These are phyloP conservation scores for Molorchus minor DNA, from an alignment of 2,888 invertebrate genomes.

Conservation along the genomic window DNA sequence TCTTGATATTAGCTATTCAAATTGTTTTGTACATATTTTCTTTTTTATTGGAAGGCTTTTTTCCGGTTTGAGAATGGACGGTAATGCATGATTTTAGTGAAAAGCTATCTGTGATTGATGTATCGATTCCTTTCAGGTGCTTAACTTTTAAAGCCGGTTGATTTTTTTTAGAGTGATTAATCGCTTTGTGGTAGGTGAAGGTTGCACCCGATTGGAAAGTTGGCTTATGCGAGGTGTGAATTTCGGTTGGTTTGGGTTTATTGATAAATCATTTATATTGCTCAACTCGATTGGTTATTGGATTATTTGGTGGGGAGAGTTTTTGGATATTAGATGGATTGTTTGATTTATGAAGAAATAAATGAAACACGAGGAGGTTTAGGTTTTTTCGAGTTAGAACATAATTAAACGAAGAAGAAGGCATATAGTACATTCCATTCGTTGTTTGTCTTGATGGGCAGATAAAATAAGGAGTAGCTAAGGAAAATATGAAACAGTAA, in stretches of 20 bases:
- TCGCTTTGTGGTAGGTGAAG: slow-evolving; percentile 15
- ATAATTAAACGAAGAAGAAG: too few species aligned
- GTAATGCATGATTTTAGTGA: neutral
- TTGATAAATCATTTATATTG: slow-evolving; percentile 19
- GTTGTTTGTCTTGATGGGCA: too few species aligned
- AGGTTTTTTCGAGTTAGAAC: too few species aligned
- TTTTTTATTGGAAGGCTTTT: too few species aligned
- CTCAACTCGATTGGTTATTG: neutral
- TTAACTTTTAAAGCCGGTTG: slow-evolving; percentile 1
- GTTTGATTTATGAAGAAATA: too few species aligned
- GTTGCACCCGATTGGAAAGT: neutral
- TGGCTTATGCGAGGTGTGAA: slow-evolving; percentile 1
- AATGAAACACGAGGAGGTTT: too few species aligned
- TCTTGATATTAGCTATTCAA: neutral
- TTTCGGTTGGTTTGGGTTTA: neutral
- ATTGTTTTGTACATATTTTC: too few species aligned
- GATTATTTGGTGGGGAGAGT: too few species aligned
- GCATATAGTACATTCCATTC: too few species aligned
- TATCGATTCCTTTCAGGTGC: slow-evolving; percentile 8
- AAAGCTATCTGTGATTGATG: slow-evolving; percentile 2
- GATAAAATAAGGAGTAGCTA: too few species aligned
- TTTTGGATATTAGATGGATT: too few species aligned
- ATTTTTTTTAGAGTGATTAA: slow-evolving; percentile 7
- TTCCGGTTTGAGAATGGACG: neutral
- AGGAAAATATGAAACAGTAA: too few species aligned